Evolutionary conservation across 2,888 invertebrate genomes (phyloP), one percentile per base, ranked within the genome.

Genomic region (Tetramorium bicarinatum): DNA sequence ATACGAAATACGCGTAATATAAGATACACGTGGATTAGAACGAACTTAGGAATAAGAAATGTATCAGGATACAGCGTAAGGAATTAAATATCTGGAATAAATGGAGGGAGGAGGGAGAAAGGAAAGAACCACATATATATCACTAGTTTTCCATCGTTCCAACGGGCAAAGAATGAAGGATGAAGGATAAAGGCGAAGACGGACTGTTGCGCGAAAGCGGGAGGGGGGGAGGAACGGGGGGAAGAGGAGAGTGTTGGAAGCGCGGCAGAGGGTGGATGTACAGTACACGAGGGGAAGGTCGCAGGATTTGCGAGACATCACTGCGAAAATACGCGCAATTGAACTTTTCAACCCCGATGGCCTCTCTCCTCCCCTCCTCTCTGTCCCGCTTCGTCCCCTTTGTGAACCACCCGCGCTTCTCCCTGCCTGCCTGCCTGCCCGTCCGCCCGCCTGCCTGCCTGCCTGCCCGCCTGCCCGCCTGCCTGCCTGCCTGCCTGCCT

Each of bases 261-360:
- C 62, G 86, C 83, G 80, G 80, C 82, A 79, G 82, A 83, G 79
- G 67, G 29, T 79, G 83, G 59, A 83, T 71, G 82, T 54, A 61
- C 81, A 29, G 34, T n/a, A 61, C 59, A 82, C 77, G 89, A 89
- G 87, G 87, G 87, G 74, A 87, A 80, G 90, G 88, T 91, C 82
- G 93, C 91, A 92, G 93, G 93, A 93, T 94, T 93, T 93, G 93
- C 92, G 93, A 93, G 92, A 94, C 93, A 94, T 93, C 93, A 93
- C 91, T 91, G 91, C 92, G 93, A 94, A 94, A 94, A 94, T 93
- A 94, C 94, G 94, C 94, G 94, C 94, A 94, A 94, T 94, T 94
- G 94, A 94, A 94, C 94, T 94, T 94, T 94, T 93, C 94, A 94
- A 93, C 93, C 93, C 92, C 93, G 90, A 92, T 92, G 90, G 91